Evolutionary conservation across 2,113 vertebrate species (phyloP).

Genomic region (Paraplagusia blochii): DNA sequence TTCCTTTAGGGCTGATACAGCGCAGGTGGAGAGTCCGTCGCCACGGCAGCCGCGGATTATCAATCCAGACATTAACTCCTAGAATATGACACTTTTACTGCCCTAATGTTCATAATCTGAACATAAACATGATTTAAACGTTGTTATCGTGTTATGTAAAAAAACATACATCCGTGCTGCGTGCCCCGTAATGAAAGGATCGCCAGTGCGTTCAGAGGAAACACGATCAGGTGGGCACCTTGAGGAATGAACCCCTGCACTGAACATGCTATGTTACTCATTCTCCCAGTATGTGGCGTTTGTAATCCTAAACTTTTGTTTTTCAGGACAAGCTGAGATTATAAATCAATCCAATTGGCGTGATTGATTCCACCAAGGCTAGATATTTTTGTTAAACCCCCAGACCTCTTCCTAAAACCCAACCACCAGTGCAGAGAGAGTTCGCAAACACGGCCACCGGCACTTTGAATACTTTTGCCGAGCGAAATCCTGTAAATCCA

Average conservation of each 20-base stretch:
- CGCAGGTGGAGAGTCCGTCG: constrained; percentile 49
- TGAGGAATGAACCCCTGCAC: background rate
- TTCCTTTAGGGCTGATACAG: constrained; percentile 52
- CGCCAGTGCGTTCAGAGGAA: background rate
- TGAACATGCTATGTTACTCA: background rate
- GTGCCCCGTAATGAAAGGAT: background rate
- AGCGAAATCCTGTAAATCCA: constrained; percentile 43
- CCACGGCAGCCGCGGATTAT: constrained; percentile 24
- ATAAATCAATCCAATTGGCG: constrained; percentile 1
- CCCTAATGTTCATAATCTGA: background rate
- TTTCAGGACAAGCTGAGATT: background rate
- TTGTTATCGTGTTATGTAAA: background rate
- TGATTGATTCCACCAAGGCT: background rate
- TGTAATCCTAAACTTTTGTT: background rate
- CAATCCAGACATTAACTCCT: constrained; percentile 21
- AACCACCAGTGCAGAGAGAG: constrained; percentile 25
- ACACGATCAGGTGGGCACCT: background rate
- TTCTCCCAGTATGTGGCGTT: background rate
- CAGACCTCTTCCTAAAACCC: constrained; percentile 11
- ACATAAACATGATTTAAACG: constrained; percentile 14
- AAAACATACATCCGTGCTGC: background rate
- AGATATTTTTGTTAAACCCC: background rate
- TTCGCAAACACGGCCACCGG: constrained; percentile 35
- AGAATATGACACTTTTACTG: constrained; percentile 14
- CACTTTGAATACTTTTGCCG: constrained; percentile 39